Evolutionary conservation across 2,797 vertebrate genomes (phyloP).

Genomic region (Lophius americanus): DNA sequence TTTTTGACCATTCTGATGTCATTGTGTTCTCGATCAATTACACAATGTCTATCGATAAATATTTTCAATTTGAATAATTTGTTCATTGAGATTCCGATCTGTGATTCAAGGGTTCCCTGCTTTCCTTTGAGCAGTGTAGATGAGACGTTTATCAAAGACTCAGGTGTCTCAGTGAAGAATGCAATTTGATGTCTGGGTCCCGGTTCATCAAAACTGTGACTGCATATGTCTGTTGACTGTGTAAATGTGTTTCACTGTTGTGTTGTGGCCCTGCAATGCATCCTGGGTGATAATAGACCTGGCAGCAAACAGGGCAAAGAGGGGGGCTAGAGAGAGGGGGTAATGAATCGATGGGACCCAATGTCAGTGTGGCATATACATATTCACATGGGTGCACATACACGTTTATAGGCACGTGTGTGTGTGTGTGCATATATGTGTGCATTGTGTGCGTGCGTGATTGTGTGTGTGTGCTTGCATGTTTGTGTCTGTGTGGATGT

Average conservation of each 20-base stretch:
- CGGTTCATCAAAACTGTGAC: constrained; percentile 37
- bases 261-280: constrained; percentile 65
- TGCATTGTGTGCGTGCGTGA: constrained; percentile 12
- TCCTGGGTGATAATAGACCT: constrained; percentile 74
- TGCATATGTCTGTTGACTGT: constrained; percentile 69
- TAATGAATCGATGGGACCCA: constrained; percentile 20
- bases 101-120: too few relatives aligned
- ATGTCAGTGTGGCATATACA: constrained; percentile 55
- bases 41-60: too few relatives aligned
- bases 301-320: constrained; percentile 51
- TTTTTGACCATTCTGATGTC: too few relatives aligned
- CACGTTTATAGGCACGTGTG: constrained; percentile 63
- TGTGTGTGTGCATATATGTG: constrained; percentile 39
- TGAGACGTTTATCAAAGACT: background rate
- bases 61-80: too few relatives aligned
- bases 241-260: constrained; percentile 66
- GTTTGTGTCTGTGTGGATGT: too few relatives aligned
- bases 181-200: constrained; percentile 38
- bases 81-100: too few relatives aligned
- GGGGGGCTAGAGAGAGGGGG: constrained; percentile 9
- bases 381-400: constrained; percentile 59
- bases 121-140: background rate
- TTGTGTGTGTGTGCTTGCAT: constrained; percentile 37
- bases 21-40: too few relatives aligned
- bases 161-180: constrained; percentile 13